Base-by-base conservation (phyloP, 2,888 invertebrate genomes). In the Drosophila formosana region DNA sequence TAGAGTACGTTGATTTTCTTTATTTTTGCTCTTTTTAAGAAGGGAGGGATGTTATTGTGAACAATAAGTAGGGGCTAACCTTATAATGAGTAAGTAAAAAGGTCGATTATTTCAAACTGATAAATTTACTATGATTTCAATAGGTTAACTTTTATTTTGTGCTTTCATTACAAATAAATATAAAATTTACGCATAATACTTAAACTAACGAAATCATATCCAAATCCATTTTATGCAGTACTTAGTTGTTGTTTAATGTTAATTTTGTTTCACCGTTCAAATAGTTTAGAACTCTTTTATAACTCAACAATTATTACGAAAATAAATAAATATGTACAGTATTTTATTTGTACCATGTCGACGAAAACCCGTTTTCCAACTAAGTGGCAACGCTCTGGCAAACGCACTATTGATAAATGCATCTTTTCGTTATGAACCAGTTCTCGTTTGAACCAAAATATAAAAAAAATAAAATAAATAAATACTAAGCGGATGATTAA, bases 401-500 rank as follows among this genome's bases (percentile, higher is more conserved):
- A 64, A 39, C 52, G 53, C 50, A 75, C 57, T 58, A 73, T 68
- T 78, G 78, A 65, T 68, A 57, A 78, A 68, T 75, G 75, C 75
- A 75, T 72, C 49, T 63, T 73, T 58, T 62, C 52, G 39, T 57
- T 45, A 5, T 56, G 78, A 75, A 73, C 75, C 45, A 68, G 75
- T 75, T 75, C 74, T 58, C 18, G 18, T 18, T 39, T 73, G 75
- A 75, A 60, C 75, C 37, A 37, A 37, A 37, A 37, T 11, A 37
- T n/a, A 63, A 13, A 50, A 37, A 47, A 37, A n/a, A n/a, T n/a
- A n/a, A n/a, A n/a, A n/a, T n/a, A n/a, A n/a, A 25, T 49, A 72
- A 72, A 73, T 52, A 55, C 58, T 58, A 73, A 68, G 74, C 75
- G 63, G 63, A 67, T 68, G 78, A 75, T 72, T 77, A 66, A 61